Base-by-base conservation (phyloP, 2,888 invertebrate species). In the Entomobrya multifasciata region DNA sequence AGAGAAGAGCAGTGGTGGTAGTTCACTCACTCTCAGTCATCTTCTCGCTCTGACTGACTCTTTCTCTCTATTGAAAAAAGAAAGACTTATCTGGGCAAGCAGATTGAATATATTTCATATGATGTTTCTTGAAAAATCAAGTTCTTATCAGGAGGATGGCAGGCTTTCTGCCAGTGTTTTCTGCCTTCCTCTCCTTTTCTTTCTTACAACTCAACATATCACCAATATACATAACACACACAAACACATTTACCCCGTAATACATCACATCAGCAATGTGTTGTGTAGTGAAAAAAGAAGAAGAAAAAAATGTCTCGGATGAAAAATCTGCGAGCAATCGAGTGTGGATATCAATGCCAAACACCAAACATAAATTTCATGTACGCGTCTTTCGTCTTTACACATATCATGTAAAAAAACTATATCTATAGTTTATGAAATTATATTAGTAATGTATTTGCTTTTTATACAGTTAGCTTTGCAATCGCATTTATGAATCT, bases 81-180 rank as follows among this genome's bases (percentile, higher is more conserved):
- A 82, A 89, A 89, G 91, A 90, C 90, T 90, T 90, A 90, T 90
- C 90, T 90, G 86, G 67, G 79, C 87, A 87, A 89, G 89, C 91
- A 91, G 91, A 91, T 91, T 91, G 91, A 91, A 91, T 91, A 90
- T 91, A 90, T 91, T 91, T 91, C 90, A 90, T 91, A 90, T 90
- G 89, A 89, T 90, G 90, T 90, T 90, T 90, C 90, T 89, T 85
- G 85, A 90, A 90, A 90, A 90, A 88, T 89, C 89, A 89, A 90
- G 88, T 90, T 90, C 89, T 91, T 91, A 91, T 91, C 91, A 90
- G 77, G 87, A 84, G 89, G 88, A 88, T 89, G 89, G 90, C 91
- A 91, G 91, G 89, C 91, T 90, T 88, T 89, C 89, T 90, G 86
- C 89, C 91, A 91, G 88, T 91, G 91, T 91, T 91, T 91, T 91